Evolutionary conservation across 2,797 vertebrate genomes (phyloP).

Genomic region (Sebastes oblongus): DNA sequence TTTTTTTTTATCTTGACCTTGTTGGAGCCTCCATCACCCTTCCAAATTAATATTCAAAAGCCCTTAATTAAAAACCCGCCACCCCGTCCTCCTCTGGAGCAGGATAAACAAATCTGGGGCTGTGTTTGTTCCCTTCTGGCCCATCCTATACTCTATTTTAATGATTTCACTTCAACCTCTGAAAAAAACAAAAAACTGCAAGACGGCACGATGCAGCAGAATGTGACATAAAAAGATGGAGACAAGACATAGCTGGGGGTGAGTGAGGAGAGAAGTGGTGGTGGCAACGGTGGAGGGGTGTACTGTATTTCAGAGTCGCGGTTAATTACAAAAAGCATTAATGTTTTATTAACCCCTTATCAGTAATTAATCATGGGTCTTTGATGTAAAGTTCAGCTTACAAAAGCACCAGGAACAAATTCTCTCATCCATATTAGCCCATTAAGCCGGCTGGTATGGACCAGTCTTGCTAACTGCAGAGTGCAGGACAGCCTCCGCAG

Average conservation of each 20-base stretch:
- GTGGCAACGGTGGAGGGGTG: constrained; percentile 43
- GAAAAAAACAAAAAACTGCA: constrained; percentile 45
- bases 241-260: constrained; percentile 82
- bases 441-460: constrained; percentile 74
- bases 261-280: constrained; percentile 68
- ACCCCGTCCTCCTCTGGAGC: constrained; percentile 73
- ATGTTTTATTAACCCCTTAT: constrained; percentile 91
- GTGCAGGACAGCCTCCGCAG: constrained; percentile 80
- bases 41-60: constrained; percentile 83
- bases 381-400: constrained; percentile 90
- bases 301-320: constrained; percentile 75
- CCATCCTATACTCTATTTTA: constrained; percentile 78
- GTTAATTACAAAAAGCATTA: constrained; percentile 89
- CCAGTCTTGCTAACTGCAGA: constrained; percentile 77
- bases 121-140: constrained; percentile 84
- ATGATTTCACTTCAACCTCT: constrained; percentile 81
- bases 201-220: constrained; percentile 76
- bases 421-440: constrained; percentile 78
- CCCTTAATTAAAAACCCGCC: constrained; percentile 78
- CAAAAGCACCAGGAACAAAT: constrained; percentile 79
- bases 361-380: constrained; percentile 90
- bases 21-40: constrained; percentile 80
- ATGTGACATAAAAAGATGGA: constrained; percentile 82
- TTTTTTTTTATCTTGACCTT: constrained; percentile 79
- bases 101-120: constrained; percentile 79